Base-by-base conservation (phyloP, 2,113 vertebrate species). In the Eudyptes chrysolophus region DNA sequence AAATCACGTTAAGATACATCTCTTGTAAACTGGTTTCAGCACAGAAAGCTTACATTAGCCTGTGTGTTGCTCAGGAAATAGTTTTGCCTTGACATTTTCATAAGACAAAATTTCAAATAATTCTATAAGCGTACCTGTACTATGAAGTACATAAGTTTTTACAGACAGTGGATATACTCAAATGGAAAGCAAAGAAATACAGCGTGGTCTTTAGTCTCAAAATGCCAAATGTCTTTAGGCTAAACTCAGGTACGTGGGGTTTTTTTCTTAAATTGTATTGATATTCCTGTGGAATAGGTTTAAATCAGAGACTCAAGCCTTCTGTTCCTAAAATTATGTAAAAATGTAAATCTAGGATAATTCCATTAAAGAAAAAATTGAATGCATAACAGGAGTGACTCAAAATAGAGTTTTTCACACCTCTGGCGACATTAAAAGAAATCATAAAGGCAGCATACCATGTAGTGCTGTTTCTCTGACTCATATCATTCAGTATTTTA, bases 161-260 rank as follows among this genome's bases (percentile, higher is more conserved):
- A 78, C 7, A 51, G 30, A 46, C 8, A 70, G 11, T 54, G 40
- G 16, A 57, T 52, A 85, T 34, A 82, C 5, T 42, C 42, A 70
- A 92, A 66, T 22, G 6, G 42, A 74, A 80, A 89, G 9, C 13
- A 46, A 92, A 84, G 44, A 64, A 71, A 75, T 55, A 64, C 6
- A 58, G 48, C 18, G 60, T 64, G 16, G 29, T 86, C 51, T 94
- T 60, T 44, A 84, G 46, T 34, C 29, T 81, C 51, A 81, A 90
- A 94, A 94, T 40, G 16, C 6, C 22, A 83, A 55, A 62, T 42
- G 10, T n/a, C 48, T 57, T 61, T n/a, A 60, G 25, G 36, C 9
- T 77, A 65, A 22, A 66, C 12, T 70, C 16, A 51, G 34, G 18
- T 32, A 36, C 4, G 1, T 0, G 1, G 0, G 34, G 26, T 27